Evolutionary conservation across 2,888 invertebrate species (phyloP).

Genomic region (Callyntrura guangdongensis): DNA sequence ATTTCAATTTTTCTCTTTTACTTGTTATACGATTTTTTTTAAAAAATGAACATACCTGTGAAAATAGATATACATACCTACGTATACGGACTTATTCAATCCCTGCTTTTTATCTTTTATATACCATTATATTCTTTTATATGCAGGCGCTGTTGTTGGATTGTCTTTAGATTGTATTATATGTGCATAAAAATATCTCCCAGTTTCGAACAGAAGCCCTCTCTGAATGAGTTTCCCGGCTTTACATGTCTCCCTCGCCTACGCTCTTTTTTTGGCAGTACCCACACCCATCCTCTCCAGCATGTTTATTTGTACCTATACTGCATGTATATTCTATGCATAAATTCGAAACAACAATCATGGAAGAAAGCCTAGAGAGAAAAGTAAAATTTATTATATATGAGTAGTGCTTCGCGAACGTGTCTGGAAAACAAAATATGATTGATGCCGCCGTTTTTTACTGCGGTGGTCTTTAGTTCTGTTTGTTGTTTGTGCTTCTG

Average conservation of each 20-base stretch:
- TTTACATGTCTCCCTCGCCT: not conserved
- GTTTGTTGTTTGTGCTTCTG: conserved; percentile 39
- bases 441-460: conserved; percentile 65
- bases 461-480: conserved; percentile 58
- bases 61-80: too few species aligned
- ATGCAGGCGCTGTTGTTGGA: too few species aligned
- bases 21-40: conserved; percentile 47
- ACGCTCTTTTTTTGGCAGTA: not conserved
- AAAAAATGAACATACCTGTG: not conserved
- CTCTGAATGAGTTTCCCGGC: too few species aligned
- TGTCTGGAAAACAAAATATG: conserved; percentile 76
- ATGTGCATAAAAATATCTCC: too few species aligned
- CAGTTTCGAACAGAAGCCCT: too few species aligned
- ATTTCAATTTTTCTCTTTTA: conserved; percentile 67
- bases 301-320: not conserved
- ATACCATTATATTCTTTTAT: too few species aligned
- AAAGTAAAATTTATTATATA: conserved; percentile 59
- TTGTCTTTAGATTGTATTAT: too few species aligned
- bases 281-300: not conserved
- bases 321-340: conserved; percentile 34
- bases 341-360: conserved; percentile 45
- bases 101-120: too few species aligned
- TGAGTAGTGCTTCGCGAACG: conserved; percentile 63
- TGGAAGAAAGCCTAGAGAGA: not conserved
- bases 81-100: too few species aligned